Base-by-base conservation (phyloP, 2,888 invertebrate genomes). In the Lasioglossum figueresi region DNA sequence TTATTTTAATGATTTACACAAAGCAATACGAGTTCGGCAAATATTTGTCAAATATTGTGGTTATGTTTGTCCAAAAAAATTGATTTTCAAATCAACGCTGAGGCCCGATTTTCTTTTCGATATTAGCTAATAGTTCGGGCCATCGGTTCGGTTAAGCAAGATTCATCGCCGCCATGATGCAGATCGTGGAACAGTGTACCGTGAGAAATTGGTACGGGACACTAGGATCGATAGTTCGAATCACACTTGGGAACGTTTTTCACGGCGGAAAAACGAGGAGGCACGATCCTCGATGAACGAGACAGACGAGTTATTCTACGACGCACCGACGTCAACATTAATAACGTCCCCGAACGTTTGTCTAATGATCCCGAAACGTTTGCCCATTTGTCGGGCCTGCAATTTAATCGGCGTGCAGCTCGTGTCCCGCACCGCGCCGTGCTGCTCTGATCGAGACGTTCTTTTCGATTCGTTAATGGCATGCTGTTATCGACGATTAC, bases 331-430 rank as follows among this genome's bases (percentile, higher is more conserved):
- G 83, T 88, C 82, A 84, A 82, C 88, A 89, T 90, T 90, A 90
- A 90, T 89, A 88, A 85, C 82, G 84, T 78, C 75, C 70, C 81
- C 63, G 72, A 85, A 82, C 78, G 79, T 90, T 89, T 84, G 88
- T 90, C 83, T 89, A 88, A 89, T 89, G 84, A 90, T 89, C 80
- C 82, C 76, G 84, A 88, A 89, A 88, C 75, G 83, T 63, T 80
- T 82, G 73, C 48, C 82, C 81, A 89, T 90, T 89, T 88, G 85
- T 87, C 80, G 79, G 56, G 31, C 31, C 45, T 76, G 78, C 79
- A 87, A 87, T 90, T 90, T 88, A 87, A 90, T 90, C 85, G 80
- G 40, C 56, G 81, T 63, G 72, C 76, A 80, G 76, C 70, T 23
- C 63, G 73, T 40, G 34, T 76, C 23, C 78, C 43, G 48, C 12